These are phyloP conservation scores for Antennarius striatus DNA, from an alignment of 2,113 vertebrate species.

Conservation along the genomic window DNA sequence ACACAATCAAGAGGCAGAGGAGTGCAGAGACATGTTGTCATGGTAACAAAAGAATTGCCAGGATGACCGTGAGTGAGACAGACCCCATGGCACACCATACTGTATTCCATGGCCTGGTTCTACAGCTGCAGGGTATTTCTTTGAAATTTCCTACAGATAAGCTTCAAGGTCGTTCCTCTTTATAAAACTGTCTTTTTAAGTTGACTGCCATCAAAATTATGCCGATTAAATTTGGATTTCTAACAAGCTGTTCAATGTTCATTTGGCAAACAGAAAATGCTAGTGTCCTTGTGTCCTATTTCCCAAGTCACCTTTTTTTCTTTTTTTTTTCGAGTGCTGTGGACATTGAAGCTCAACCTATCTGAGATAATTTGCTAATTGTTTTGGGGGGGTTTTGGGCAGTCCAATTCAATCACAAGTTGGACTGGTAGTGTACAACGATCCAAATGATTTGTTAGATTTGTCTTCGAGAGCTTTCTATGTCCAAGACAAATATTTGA, in stretches of 20 bases:
- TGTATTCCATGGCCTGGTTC: slow-evolving; percentile 44
- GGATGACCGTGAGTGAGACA: slow-evolving; percentile 63
- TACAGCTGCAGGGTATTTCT: slow-evolving; percentile 52
- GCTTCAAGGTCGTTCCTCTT: too few relatives aligned
- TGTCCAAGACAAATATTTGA: slow-evolving; percentile 12
- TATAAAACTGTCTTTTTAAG: too few relatives aligned
- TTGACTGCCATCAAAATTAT: too few relatives aligned
- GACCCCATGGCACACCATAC: slow-evolving; percentile 39
- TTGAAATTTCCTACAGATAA: slow-evolving; percentile 30
- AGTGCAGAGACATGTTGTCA: slow-evolving; percentile 63
- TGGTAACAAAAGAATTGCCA: slow-evolving; percentile 59
- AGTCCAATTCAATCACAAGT: neutral
- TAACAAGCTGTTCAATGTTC: slow-evolving; percentile 2
- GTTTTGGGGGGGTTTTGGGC: neutral
- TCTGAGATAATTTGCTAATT: neutral
- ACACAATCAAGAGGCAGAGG: slow-evolving; percentile 58
- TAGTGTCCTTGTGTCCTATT: slow-evolving; percentile 28
- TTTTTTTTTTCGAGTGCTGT: slow-evolving; percentile 11
- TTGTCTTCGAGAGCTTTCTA: slow-evolving; percentile 16
- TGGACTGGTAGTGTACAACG: slow-evolving; percentile 7
- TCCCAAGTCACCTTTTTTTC: slow-evolving; percentile 17
- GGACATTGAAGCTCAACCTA: slow-evolving; percentile 11
- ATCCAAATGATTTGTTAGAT: slow-evolving; percentile 12
- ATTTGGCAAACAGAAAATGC: slow-evolving; percentile 28
- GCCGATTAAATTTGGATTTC: too few relatives aligned